Evolutionary conservation across 2,113 vertebrate genomes (phyloP).

Genomic region (Gallinago media): DNA sequence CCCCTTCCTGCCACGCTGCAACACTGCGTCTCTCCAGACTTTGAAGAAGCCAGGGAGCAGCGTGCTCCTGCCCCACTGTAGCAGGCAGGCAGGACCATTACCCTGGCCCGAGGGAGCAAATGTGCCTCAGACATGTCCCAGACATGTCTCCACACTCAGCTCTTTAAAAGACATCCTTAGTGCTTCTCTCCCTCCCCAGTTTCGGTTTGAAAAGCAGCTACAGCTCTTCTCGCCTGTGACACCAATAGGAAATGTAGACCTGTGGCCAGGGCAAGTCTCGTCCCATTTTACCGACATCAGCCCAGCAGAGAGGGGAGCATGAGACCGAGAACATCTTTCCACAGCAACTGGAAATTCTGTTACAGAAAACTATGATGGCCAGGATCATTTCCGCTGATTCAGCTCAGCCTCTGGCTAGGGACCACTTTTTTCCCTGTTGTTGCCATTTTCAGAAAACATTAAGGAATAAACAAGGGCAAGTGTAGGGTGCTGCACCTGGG

Average conservation of each 20-base stretch:
- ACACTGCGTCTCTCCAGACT: not conserved
- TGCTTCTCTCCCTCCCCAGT: not conserved
- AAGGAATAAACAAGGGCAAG: not conserved
- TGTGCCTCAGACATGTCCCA: not conserved
- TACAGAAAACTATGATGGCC: accelerated
- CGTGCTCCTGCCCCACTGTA: not conserved
- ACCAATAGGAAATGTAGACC: accelerated
- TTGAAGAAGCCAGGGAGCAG: accelerated
- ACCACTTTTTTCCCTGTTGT: not conserved
- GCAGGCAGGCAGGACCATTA: not conserved
- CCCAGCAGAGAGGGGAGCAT: not conserved
- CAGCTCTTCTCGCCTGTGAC: not conserved
- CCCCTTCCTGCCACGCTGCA: not conserved
- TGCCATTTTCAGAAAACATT: not conserved
- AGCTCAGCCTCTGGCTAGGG: not conserved
- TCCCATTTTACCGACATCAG: accelerated
- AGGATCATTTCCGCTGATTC: not conserved
- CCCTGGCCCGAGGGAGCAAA: not conserved
- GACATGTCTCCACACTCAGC: not conserved
- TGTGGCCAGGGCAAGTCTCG: not conserved
- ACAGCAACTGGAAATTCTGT: not conserved
- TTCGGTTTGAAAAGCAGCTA: not conserved
- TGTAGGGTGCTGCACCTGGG: too few relatives aligned
- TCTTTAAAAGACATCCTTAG: not conserved
- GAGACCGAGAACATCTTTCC: not conserved